These are phyloP conservation scores for Chaetophractus vellerosus DNA, from an alignment of 2,797 vertebrate genomes.

Conservation along the genomic window DNA sequence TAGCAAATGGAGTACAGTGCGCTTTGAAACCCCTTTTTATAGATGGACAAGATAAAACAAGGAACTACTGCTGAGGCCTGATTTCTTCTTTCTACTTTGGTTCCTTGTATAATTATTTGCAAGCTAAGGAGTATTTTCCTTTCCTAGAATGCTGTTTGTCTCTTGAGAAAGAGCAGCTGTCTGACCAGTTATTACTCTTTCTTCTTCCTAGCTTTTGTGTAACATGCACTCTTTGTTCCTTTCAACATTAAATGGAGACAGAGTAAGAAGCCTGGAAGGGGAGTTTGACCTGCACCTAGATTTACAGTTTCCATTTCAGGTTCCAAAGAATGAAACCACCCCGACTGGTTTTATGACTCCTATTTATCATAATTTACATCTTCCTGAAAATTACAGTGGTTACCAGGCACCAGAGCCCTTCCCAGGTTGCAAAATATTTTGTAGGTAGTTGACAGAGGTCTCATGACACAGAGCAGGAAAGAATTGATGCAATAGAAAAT, in stretches of 20 bases:
- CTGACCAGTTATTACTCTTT: not conserved
- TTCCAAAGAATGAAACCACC: slow-evolving; percentile 38
- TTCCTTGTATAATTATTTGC: not conserved
- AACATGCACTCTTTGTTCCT: not conserved
- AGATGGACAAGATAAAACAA: not conserved
- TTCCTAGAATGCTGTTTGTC: slow-evolving; percentile 49
- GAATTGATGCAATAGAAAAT: not conserved
- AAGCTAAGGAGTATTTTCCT: not conserved
- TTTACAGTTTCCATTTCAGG: not conserved
- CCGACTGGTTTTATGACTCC: slow-evolving; percentile 4
- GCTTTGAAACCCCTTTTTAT: not conserved
- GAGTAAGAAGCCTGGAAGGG: not conserved
- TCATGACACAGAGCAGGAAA: not conserved
- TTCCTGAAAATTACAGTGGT: not conserved
- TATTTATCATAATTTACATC: not conserved
- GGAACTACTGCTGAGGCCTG: not conserved
- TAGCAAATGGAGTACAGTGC: rapidly evolving
- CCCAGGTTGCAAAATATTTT: not conserved
- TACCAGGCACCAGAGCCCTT: not conserved
- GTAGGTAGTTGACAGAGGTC: not conserved
- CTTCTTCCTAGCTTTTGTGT: not conserved
- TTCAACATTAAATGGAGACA: slow-evolving; percentile 8
- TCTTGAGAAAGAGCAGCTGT: slow-evolving; percentile 38
- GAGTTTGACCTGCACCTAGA: not conserved
- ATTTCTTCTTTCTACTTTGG: not conserved